phyloP scores from a whole-genome alignment of 1,140 invertebrate genomes.

The Fopius arisanus region DNA sequence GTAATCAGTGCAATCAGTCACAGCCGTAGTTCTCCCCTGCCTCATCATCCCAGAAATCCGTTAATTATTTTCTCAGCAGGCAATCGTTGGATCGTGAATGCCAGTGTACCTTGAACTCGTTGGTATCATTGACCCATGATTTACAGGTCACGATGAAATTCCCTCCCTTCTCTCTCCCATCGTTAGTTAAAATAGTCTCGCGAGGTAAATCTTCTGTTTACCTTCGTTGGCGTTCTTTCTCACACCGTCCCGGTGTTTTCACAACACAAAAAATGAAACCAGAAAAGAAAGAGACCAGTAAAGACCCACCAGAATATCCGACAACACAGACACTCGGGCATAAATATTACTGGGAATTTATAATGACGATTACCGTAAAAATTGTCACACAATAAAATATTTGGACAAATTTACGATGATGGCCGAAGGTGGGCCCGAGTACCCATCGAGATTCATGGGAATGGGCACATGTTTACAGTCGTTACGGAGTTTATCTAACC shows the following conservation, averaged over 20 bases:
- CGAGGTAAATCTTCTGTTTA: neutral
- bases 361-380: conserved; percentile 66
- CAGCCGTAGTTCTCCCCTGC: neutral
- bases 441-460: conserved; percentile 16
- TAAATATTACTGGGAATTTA: conserved; percentile 63
- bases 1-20: neutral
- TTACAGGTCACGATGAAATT: conserved; percentile 47
- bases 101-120: conserved; percentile 21
- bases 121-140: conserved; percentile 55
- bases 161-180: neutral
- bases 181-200: neutral
- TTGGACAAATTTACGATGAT: conserved; percentile 58
- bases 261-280: neutral
- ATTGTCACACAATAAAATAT: conserved; percentile 66
- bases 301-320: conserved; percentile 33
- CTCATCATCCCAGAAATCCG: neutral
- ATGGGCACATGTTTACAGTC: neutral
- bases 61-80: conserved; percentile 27
- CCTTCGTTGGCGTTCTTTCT: neutral
- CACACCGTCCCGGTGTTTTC: neutral
- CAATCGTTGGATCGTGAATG: conserved; percentile 25
- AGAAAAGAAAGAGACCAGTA: conserved; percentile 35
- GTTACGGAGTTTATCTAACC: neutral
- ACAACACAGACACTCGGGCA: conserved; percentile 36
- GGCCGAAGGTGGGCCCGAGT: conserved; percentile 34